Conservation (phyloP, 2,113 vertebrate genomes). For the Athene noctua region DNA sequence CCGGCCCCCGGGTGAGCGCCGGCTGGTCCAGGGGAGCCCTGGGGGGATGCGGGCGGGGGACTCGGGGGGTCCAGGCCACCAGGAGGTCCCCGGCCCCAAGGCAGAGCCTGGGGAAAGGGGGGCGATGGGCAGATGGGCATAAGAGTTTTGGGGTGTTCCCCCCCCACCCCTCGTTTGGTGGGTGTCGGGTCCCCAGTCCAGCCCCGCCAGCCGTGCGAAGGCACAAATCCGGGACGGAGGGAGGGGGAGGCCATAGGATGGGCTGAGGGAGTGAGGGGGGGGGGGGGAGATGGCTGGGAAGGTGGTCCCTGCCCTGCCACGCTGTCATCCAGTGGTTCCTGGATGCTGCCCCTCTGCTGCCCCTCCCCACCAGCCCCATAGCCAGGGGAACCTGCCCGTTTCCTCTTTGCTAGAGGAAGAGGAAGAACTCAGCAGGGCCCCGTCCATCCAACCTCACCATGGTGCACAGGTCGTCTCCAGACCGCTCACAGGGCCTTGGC, state of each 20-base stretch:
- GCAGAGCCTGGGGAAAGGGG: not conserved
- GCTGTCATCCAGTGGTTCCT: not conserved
- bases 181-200: not conserved
- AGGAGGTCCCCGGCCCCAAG: not conserved
- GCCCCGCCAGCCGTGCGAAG: not conserved
- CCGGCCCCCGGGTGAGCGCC: not conserved
- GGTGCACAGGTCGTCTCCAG: rapidly evolving
- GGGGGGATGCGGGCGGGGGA: not conserved
- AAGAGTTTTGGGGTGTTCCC: not conserved
- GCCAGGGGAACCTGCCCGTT: rapidly evolving
- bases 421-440: not conserved
- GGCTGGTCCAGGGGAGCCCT: too few species aligned
- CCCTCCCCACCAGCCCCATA: not conserved
- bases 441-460: rapidly evolving
- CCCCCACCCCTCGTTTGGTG: not conserved
- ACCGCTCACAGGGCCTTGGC: not conserved
- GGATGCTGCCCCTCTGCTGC: not conserved
- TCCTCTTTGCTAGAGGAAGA: not conserved
- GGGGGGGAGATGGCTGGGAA: too few species aligned
- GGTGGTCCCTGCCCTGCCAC: not conserved
- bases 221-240: not conserved
- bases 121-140: not conserved
- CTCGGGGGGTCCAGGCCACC: not conserved
- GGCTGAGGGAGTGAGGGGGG: not conserved
- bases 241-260: not conserved